These are phyloP conservation scores for Heterochromis multidens DNA, from an alignment of 2,113 vertebrate genomes.

Conservation along the genomic window DNA sequence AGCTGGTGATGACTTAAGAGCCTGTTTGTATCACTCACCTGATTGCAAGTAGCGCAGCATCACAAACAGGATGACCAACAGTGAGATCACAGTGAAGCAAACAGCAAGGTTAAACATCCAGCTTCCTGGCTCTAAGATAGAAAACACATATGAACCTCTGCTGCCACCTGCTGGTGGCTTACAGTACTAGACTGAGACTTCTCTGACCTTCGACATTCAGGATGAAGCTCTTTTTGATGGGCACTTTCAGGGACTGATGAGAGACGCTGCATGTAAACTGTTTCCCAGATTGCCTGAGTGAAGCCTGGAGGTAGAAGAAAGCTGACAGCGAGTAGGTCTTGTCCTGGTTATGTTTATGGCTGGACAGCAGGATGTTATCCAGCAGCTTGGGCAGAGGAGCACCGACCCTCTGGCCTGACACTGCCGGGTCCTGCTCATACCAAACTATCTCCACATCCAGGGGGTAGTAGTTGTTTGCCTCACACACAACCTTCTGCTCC, in stretches of 20 bases:
- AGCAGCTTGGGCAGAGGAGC: slow-evolving; percentile 55
- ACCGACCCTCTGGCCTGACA: background rate
- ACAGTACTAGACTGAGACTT: background rate
- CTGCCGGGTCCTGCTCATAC: slow-evolving; percentile 45
- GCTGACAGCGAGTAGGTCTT: slow-evolving; percentile 73
- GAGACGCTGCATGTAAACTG: slow-evolving; percentile 73
- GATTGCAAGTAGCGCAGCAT: slow-evolving; percentile 21
- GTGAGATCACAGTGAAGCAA: background rate
- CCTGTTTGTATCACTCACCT: slow-evolving; percentile 48
- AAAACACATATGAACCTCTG: background rate
- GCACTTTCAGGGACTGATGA: slow-evolving; percentile 65
- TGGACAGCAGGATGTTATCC: slow-evolving; percentile 70
- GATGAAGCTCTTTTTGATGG: slow-evolving; percentile 73
- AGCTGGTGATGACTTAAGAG: background rate
- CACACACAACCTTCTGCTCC: slow-evolving; percentile 72
- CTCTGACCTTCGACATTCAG: slow-evolving; percentile 67
- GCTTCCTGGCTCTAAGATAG: slow-evolving; percentile 51
- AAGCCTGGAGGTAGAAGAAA: slow-evolving; percentile 71
- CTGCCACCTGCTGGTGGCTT: slow-evolving; percentile 38
- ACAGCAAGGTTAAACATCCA: slow-evolving; percentile 7
- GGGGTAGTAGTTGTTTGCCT: slow-evolving; percentile 70
- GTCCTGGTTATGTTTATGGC: slow-evolving; percentile 68
- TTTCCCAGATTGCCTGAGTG: slow-evolving; percentile 42
- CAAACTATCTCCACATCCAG: slow-evolving; percentile 72
- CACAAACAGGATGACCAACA: slow-evolving; percentile 24